These are phyloP conservation scores for Calameuta idolon DNA, from an alignment of 2,888 invertebrate genomes.

Conservation along the genomic window DNA sequence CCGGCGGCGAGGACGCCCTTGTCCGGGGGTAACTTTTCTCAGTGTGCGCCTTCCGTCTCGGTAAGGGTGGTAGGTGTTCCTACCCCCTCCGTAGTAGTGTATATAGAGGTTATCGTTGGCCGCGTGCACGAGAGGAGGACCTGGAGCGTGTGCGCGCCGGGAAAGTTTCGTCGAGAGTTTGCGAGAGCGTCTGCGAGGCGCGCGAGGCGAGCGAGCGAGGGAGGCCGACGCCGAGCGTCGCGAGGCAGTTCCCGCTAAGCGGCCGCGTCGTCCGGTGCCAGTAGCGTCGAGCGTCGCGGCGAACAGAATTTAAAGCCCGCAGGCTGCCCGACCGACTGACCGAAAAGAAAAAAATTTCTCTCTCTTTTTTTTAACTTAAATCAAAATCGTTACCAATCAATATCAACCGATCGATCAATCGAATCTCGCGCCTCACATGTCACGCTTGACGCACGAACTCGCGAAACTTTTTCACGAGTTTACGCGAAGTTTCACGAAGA, in stretches of 20 bases:
- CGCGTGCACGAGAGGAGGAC: constrained; percentile 1
- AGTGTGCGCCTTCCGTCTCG: neutral
- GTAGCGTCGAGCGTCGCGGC: constrained; percentile 36
- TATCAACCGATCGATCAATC: neutral
- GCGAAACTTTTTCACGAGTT: constrained; percentile 36
- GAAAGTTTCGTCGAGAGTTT: constrained; percentile 53
- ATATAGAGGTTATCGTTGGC: neutral
- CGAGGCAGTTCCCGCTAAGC: constrained; percentile 63
- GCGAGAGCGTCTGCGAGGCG: constrained; percentile 45
- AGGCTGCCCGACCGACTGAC: neutral
- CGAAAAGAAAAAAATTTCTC: neutral
- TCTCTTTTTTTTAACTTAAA: neutral
- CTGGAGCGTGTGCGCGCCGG: constrained; percentile 36
- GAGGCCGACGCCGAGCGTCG: constrained; percentile 45
- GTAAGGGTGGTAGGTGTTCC: neutral
- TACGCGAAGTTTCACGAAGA: constrained; percentile 11
- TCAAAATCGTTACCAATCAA: neutral
- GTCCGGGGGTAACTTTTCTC: neutral
- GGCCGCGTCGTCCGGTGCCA: constrained; percentile 62
- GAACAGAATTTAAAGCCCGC: neutral
- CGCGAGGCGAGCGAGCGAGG: constrained; percentile 32
- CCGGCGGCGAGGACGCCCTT: neutral
- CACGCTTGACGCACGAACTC: constrained; percentile 31
- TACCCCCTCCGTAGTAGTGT: neutral
- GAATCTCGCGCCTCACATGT: constrained; percentile 22